phyloP scores from a whole-genome alignment of 1,140 invertebrate genomes.

The Halesus radiatus region DNA sequence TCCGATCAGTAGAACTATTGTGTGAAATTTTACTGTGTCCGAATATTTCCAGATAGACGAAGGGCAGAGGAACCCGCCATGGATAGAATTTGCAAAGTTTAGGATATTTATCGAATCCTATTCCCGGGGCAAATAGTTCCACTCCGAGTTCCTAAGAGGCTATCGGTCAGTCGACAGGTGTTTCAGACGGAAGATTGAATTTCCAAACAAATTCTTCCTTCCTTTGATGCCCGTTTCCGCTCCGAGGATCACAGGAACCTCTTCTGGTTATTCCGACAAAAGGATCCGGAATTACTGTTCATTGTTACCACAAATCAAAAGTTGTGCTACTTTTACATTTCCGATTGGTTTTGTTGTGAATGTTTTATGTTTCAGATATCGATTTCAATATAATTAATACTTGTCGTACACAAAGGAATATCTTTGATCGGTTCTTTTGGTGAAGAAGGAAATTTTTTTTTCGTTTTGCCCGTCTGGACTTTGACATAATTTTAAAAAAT shows the following conservation, averaged over 20 bases:
- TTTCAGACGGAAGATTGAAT: conserved; percentile 32
- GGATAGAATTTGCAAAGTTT: neutral
- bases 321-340: neutral
- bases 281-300: conserved; percentile 8
- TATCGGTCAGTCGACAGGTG: conserved; percentile 31
- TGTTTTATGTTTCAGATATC: too few species aligned
- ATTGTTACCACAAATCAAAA: conserved; percentile 19
- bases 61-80: too few species aligned
- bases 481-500: too few species aligned
- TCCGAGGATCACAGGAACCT: conserved; percentile 17
- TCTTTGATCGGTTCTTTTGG: too few species aligned
- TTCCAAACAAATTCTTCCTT: conserved; percentile 32
- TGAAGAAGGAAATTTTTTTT: too few species aligned
- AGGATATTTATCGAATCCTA: conserved; percentile 27
- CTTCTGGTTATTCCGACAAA: neutral
- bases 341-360: too few species aligned
- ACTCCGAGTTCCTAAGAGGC: neutral
- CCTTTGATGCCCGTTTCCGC: conserved; percentile 13
- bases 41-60: too few species aligned
- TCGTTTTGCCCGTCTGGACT: too few species aligned
- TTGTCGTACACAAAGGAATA: too few species aligned
- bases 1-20: too few species aligned
- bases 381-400: too few species aligned
- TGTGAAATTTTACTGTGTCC: too few species aligned
- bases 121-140: conserved; percentile 22